A percentile compares a stretch with the other conserved stretches of the same genome.
phyloP scores from a whole-genome alignment of 1,140 invertebrate species.

The Pemphigus obesinymphae region DNA sequence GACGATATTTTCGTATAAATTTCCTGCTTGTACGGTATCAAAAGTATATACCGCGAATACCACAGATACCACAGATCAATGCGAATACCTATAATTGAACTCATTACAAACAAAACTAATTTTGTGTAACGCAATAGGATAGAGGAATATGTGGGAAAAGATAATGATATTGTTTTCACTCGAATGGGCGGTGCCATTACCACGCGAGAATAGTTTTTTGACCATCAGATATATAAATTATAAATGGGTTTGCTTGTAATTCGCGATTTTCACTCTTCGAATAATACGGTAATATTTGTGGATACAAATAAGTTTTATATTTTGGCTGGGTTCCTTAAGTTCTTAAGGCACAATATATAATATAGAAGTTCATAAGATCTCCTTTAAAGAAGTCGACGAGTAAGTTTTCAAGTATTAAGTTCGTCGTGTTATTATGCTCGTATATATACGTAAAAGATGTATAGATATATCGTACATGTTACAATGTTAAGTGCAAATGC shows the following conservation, averaged over 20 bases:
- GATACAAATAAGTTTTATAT: not conserved
- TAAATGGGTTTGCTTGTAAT: not conserved
- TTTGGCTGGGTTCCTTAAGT: not conserved
- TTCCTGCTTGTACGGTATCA: no score
- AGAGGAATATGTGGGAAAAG: not conserved
- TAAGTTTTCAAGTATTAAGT: no score
- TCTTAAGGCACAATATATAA: no score
- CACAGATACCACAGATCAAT: not conserved
- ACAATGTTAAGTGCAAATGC: not conserved
- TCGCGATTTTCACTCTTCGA: not conserved
- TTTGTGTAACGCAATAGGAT: not conserved
- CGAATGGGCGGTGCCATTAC: not conserved
- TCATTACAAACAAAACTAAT: no score
- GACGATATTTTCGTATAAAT: no score
- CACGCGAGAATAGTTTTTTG: not conserved
- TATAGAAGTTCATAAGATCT: not conserved
- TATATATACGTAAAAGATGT: no score
- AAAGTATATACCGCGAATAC: no score
- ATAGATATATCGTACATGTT: no score
- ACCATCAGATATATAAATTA: not conserved
- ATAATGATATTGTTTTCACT: not conserved
- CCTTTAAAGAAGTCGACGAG: not conserved
- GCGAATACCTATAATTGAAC: no score
- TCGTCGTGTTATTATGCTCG: not conserved
- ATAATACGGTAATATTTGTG: not conserved